Percentiles rank a stretch among this genome's conserved stretches.
Conservation (phyloP, 2,113 vertebrate species). For the Perca fluviatilis region DNA sequence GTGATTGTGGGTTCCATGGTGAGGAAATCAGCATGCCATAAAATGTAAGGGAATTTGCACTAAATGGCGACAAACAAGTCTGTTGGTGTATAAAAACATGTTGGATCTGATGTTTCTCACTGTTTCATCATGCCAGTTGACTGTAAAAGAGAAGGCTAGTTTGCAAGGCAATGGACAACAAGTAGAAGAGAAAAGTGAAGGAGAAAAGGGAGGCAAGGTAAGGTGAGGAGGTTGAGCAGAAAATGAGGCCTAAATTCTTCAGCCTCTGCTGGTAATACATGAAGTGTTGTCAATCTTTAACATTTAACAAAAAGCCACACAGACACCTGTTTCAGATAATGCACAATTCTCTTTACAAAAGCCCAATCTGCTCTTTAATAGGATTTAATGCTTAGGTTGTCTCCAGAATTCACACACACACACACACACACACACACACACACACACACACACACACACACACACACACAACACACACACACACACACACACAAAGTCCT, state of each 20-base stretch:
- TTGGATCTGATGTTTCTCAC: slow-evolving; percentile 5
- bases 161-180: neutral
- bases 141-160: neutral
- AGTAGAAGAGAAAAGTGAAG: neutral
- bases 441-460: neutral
- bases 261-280: neutral
- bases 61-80: neutral
- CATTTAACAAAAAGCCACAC: slow-evolving; percentile 1
- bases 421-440: neutral
- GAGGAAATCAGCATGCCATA: neutral
- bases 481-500: slow-evolving; percentile 7
- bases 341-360: slow-evolving; percentile 22
- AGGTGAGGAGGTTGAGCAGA: neutral
- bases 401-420: slow-evolving; percentile 21
- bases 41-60: neutral
- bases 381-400: slow-evolving; percentile 44
- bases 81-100: neutral
- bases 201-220: neutral
- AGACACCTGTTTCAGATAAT: slow-evolving; percentile 13
- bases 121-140: neutral
- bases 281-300: neutral
- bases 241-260: neutral
- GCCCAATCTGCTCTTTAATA: slow-evolving; percentile 42
- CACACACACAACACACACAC: slow-evolving; percentile 10
- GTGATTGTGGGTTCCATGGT: neutral